Evolutionary conservation across 2,113 vertebrate species (phyloP), one percentile per base, ranked within the genome.

Genomic region (Sminthopsis crassicaudata): DNA sequence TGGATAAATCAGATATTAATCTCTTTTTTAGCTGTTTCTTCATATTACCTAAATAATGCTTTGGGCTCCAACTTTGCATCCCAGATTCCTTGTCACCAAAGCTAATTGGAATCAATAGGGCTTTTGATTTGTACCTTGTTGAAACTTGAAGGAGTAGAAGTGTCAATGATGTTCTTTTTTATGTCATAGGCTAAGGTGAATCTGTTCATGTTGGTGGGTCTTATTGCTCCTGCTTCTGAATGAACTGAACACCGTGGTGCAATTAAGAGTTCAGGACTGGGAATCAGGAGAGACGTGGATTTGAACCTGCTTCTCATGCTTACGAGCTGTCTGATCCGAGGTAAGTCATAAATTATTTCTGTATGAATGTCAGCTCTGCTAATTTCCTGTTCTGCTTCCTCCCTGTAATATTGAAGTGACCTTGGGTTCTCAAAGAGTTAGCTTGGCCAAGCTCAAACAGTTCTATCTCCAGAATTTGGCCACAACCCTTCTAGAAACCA

Each of bases 21-120:
- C 90, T 92, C 60, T 96, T 88, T 90, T 89, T 30, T 93, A 90
- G 94, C 90, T 92, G 94, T 96, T 96, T 9, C 91, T 94, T 88
- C 90, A 92, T 93, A 67, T 94, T 92, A 51, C 91, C 48, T 94
- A 88, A 24, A 90, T 90, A 96, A 89, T 89, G 48, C 89, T 93
- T 95, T 97, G 90, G 97, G 97, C 95, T 93, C 93, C 76, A 76
- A 95, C 91, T 95, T 94, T 55, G 27, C 91, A 92, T 96, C 94
- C 91, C 54, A 2, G 53, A 89, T 36, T 36, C 2, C 57, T 67
- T 67, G 30, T 67, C 30, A 67, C 30, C 26, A 36, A 67, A 36
- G 57, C 30, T 67, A 30, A 67, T 67, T 67, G 12, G 30, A 5
- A 67, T 19, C 57, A 67, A 2, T 36, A 89, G 95, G 95, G 91